Conservation (phyloP, 2,888 invertebrate species). For the Drosophila kuntzei region DNA sequence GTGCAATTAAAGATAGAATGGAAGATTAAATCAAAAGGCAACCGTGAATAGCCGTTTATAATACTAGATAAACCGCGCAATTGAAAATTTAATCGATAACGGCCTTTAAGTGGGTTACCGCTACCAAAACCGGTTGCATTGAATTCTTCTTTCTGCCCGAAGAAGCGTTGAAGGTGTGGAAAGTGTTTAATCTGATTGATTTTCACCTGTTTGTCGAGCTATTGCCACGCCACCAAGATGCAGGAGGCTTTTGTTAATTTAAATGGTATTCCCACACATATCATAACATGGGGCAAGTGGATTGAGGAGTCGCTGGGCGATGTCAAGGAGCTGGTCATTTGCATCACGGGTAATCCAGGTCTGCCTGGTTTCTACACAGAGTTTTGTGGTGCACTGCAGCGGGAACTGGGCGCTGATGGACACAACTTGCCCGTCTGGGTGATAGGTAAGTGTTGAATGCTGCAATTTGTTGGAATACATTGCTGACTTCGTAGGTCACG, state of each 20-base stretch:
- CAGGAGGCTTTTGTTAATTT: conserved; percentile 86
- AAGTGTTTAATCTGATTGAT: conserved; percentile 33
- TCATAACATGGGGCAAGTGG: conserved; percentile 91
- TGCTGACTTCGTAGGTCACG: conserved; percentile 86
- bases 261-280: conserved; percentile 90
- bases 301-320: conserved; percentile 88
- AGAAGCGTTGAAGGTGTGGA: conserved; percentile 19
- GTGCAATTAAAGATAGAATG: conserved; percentile 25
- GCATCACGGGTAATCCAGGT: conserved; percentile 96
- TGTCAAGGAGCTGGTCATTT: conserved; percentile 88
- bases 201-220: conserved; percentile 26
- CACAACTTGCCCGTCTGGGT: conserved; percentile 90
- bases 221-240: conserved; percentile 74
- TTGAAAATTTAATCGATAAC: conserved; percentile 45
- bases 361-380: conserved; percentile 92
- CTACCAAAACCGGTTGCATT: conserved; percentile 66
- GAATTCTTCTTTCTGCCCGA: background rate
- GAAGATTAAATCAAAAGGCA: conserved; percentile 22
- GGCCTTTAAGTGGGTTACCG: conserved; percentile 8
- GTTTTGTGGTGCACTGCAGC: conserved; percentile 89
- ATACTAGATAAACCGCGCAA: conserved; percentile 51
- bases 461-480: background rate
- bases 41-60: conserved; percentile 12
- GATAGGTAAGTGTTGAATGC: conserved; percentile 86
- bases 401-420: conserved; percentile 85